These are phyloP conservation scores for Portunus trituberculatus DNA, from an alignment of 1,140 invertebrate species.

Conservation along the genomic window DNA sequence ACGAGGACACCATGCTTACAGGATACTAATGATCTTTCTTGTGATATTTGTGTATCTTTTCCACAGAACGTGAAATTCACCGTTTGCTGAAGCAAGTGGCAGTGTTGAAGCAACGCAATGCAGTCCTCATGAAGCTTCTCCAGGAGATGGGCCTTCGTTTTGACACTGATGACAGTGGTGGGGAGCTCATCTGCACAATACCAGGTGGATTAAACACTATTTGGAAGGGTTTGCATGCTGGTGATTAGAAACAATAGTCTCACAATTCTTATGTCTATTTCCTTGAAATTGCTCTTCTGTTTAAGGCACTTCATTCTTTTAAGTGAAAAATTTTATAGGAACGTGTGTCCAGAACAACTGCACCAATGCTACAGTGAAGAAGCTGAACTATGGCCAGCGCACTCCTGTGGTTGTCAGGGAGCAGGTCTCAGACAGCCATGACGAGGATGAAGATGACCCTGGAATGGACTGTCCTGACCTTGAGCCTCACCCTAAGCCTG, in stretches of 20 bases:
- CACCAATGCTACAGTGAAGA: slow-evolving; percentile 45
- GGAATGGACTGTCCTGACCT: no score
- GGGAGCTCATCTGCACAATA: slow-evolving; percentile 58
- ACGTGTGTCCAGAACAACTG: slow-evolving; percentile 71
- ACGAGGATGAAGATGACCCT: not conserved
- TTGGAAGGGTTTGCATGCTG: not conserved
- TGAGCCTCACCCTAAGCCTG: not conserved
- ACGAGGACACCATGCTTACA: no score
- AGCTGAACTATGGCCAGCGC: slow-evolving; percentile 36
- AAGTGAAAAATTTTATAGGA: slow-evolving; percentile 23
- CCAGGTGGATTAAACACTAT: slow-evolving; percentile 39
- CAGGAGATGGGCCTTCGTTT: slow-evolving; percentile 62
- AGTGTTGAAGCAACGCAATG: slow-evolving; percentile 60
- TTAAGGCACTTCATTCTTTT: no score
- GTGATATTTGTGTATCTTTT: not conserved
- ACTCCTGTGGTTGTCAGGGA: not conserved
- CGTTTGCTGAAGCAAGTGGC: slow-evolving; percentile 57
- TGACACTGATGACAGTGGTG: slow-evolving; percentile 28
- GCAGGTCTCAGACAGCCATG: not conserved
- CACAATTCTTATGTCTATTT: not conserved
- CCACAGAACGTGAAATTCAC: slow-evolving; percentile 54
- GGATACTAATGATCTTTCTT: no score
- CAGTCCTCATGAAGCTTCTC: slow-evolving; percentile 59
- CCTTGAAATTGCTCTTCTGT: no score
- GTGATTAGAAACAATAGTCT: not conserved